These are phyloP conservation scores for Indri indri DNA, from an alignment of 2,113 vertebrate genomes.

Conservation along the genomic window DNA sequence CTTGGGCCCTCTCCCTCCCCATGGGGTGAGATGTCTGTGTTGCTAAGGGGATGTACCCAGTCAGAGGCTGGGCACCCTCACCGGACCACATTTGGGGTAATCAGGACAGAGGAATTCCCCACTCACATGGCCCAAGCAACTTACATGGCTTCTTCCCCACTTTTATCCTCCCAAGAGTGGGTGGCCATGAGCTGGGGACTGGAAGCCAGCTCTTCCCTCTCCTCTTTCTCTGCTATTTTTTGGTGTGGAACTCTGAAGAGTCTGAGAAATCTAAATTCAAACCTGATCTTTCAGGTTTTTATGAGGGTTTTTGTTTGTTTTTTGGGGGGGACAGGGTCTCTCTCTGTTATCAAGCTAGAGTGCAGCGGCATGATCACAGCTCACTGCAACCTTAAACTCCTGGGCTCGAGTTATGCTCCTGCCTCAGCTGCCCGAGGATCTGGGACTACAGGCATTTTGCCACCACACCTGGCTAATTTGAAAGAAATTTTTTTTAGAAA, in stretches of 20 bases:
- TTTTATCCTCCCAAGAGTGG: not conserved
- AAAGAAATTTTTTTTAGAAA: too few species aligned
- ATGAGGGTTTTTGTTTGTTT: too few species aligned
- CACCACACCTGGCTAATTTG: too few species aligned
- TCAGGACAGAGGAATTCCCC: not conserved
- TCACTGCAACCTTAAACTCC: too few species aligned
- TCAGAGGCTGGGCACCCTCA: not conserved
- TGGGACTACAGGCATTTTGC: too few species aligned
- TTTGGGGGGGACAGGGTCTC: too few species aligned
- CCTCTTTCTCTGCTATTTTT: not conserved
- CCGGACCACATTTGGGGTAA: not conserved
- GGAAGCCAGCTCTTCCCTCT: not conserved
- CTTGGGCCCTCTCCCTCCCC: not conserved
- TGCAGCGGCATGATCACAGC: too few species aligned
- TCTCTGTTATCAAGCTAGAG: too few species aligned
- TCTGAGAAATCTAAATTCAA: constrained; percentile 36
- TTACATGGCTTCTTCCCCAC: not conserved
- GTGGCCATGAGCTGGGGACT: not conserved
- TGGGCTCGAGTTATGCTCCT: too few species aligned
- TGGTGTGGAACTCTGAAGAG: not conserved
- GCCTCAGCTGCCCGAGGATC: too few species aligned
- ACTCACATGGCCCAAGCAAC: not conserved
- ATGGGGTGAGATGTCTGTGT: not conserved
- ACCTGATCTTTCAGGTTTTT: constrained; percentile 4
- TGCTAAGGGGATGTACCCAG: not conserved